Conservation (phyloP, 2,888 invertebrate species). For the Clusia tigrina region DNA sequence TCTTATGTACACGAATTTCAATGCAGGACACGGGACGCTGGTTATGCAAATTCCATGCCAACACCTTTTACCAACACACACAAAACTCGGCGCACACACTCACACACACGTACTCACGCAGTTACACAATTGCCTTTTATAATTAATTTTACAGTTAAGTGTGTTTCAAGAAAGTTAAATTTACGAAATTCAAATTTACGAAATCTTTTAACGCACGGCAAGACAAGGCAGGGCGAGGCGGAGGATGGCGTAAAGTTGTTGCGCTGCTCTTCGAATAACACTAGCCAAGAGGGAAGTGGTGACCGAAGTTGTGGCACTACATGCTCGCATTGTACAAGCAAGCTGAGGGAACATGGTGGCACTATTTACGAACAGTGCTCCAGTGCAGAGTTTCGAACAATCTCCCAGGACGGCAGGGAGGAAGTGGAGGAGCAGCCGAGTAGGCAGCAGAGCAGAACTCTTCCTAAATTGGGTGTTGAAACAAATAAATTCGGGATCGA, state of each 20-base stretch:
- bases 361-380: too few species aligned
- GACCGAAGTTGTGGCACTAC: slow-evolving; percentile 12
- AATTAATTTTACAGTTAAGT: slow-evolving; percentile 56
- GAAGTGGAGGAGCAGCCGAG: too few species aligned
- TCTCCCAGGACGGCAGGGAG: too few species aligned
- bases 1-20: not conserved
- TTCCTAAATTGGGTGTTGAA: too few species aligned
- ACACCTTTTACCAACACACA: slow-evolving; percentile 37
- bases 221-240: slow-evolving; percentile 31
- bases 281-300: not conserved
- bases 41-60: slow-evolving; percentile 47
- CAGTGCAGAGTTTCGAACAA: too few species aligned
- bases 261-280: slow-evolving; percentile 28
- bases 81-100: slow-evolving; percentile 28
- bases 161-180: slow-evolving; percentile 57
- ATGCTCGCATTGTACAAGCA: slow-evolving; percentile 37
- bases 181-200: slow-evolving; percentile 55
- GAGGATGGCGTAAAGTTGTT: slow-evolving; percentile 28
- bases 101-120: slow-evolving; percentile 21
- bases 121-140: slow-evolving; percentile 38
- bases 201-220: slow-evolving; percentile 1
- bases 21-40: slow-evolving; percentile 5
- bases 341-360: too few species aligned
- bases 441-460: too few species aligned
- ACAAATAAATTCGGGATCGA: too few species aligned